phyloP scores from a whole-genome alignment of 2,888 invertebrate genomes.

The Kryphioiulus occultus region DNA sequence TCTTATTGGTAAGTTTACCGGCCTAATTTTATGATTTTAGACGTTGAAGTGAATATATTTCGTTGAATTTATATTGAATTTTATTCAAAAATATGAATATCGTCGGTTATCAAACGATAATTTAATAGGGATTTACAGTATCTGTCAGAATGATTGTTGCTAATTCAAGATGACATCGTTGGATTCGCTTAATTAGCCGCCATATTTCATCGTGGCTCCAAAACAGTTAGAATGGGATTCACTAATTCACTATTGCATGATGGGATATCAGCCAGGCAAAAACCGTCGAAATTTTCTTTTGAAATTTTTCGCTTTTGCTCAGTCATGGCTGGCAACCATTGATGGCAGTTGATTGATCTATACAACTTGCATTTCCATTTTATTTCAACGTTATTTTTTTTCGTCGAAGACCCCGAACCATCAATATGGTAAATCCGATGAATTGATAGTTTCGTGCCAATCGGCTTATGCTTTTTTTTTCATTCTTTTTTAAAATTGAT shows the following conservation, averaged over 20 bases:
- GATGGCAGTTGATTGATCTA: neutral
- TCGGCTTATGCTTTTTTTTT: neutral
- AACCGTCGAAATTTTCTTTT: neutral
- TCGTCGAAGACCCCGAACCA: neutral
- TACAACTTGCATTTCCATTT: slow-evolving; percentile 11
- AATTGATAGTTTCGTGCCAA: neutral
- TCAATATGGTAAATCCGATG: neutral
- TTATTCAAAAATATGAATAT: no score
- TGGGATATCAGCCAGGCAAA: neutral
- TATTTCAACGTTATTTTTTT: neutral
- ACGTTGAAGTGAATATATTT: no score
- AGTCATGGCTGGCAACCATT: neutral
- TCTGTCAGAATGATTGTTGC: neutral
- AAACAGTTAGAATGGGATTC: neutral
- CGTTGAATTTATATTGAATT: no score
- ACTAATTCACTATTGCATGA: neutral
- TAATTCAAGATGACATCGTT: neutral
- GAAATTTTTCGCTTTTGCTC: neutral
- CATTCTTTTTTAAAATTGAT: neutral
- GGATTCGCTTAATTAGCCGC: neutral
- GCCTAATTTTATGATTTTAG: no score
- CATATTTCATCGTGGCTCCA: neutral
- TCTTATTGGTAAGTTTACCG: no score
- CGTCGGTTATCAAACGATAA: no score
- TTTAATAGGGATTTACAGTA: no score